Evolutionary conservation across 64 coral and sea anemone genomes (phyloP), one percentile per base, ranked within the genome.

Genomic region (Stichodactyla helianthus): DNA sequence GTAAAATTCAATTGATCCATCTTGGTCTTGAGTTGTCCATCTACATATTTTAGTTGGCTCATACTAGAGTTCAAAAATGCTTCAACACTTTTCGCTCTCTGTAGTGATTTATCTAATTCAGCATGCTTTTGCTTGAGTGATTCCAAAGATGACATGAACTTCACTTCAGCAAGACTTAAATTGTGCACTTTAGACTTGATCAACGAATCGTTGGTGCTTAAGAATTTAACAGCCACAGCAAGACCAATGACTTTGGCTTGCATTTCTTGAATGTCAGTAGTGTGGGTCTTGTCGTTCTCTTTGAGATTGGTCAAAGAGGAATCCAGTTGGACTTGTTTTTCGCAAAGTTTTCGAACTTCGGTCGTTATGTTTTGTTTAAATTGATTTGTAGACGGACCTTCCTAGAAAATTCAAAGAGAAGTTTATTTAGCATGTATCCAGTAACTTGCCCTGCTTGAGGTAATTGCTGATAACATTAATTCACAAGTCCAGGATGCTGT

Each of bases 121-220:
- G 77, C 77, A 52, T 79, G 31, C 77, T 79, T 79, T 52, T 79
- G 10, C 31, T 79, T 79, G 50, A 79, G 77, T 31, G 77, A 5
- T 17, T 31, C 77, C 31, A 79, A 18, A 50, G 26, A 31, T 10
- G 26, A 16, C 31, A 15, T 79, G 27, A 52, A 50, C 77, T 50
- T 14, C 12, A 79, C 26, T 31, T 79, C 77, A 52, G 77, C 5
- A 2, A 28, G 28, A 79, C 26, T 50, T 50, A 79, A 52, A 20
- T 79, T 51, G 77, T 20, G 12, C 11, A 79, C 77, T 79, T 79
- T 52, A 50, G 77, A 79, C 50, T 79, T 79, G 77, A 50, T 50
- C 35, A 79, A 50, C 2, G 77, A 79, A 52, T 79, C 77, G 50
- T 79, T 79, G 5, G 31, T 15, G 26, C 77, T 79, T 79, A 79